These are phyloP conservation scores for Zoanthus solanderi DNA, from an alignment of 92 coral and sea anemone genomes.

Conservation along the genomic window DNA sequence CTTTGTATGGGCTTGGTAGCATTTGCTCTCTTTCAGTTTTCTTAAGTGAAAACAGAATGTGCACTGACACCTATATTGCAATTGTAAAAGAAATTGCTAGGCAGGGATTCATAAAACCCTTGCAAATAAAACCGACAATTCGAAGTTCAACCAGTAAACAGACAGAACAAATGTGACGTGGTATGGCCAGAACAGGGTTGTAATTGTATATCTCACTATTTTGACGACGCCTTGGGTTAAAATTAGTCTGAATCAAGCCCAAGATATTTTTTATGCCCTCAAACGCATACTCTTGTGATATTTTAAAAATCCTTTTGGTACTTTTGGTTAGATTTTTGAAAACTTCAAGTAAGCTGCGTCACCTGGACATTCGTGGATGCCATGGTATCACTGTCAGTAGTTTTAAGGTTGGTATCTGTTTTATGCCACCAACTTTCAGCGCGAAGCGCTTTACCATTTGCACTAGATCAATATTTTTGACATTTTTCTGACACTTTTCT, in stretches of 20 bases:
- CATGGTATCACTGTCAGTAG: neutral
- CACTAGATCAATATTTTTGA: no score
- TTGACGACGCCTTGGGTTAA: neutral
- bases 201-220: neutral
- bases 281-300: no score
- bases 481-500: no score
- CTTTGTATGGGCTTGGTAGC: neutral
- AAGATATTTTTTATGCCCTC: no score
- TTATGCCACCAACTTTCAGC: neutral
- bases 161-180: neutral
- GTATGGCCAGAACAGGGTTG: neutral
- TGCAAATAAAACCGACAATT: no score
- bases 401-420: neutral
- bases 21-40: conserved; percentile 12
- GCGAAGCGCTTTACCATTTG: no score
- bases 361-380: conserved; percentile 16
- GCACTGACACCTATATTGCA: conserved; percentile 30
- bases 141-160: neutral
- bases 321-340: neutral
- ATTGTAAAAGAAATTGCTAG: neutral
- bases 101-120: neutral
- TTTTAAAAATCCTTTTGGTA: no score
- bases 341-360: neutral
- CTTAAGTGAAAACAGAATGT: neutral
- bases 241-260: no score